Base-by-base conservation (phyloP, 2,888 invertebrate genomes). In the Neocrepidodera transversa region DNA sequence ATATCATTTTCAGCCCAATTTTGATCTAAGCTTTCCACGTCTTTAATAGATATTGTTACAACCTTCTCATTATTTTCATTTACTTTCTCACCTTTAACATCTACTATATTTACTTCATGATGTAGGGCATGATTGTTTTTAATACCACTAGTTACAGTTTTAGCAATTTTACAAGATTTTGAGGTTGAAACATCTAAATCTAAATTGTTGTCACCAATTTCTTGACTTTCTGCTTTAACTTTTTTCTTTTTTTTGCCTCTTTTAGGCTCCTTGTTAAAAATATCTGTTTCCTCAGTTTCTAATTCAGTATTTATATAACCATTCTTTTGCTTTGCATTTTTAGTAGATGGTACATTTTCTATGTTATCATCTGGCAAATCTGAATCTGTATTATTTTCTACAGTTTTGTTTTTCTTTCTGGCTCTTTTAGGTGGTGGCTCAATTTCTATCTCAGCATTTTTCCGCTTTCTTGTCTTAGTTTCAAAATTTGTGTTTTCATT, bases 1-100 rank as follows among this genome's bases (percentile, higher is more conserved):
- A 68, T 42, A 38, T 66, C 64, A 57, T 63, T 62, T 45, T 63
- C 66, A 49, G 65, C 65, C 57, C 63, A 58, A 55, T 67, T 64
- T 16, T 64, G 62, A 54, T 65, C 65, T 23, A 47, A 48, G 36
- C 57, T 55, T 17, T 54, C 58, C 13, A 58, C 43, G 58, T 65
- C 56, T 32, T 50, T 55, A 30, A 58, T 48, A 18, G 61, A 61
- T 38, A 62, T 60, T 20, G 57, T 57, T 3, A 60, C 62, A 49
- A 62, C 60, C 38, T 62, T 56, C 42, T 58, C 60, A 58, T 48
- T 52, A n/a, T n/a, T n/a, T n/a, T 58, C 60, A 35, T 61, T 55
- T 10, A 40, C 42, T 20, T 55, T 48, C 30, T 58, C 54, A 23
- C 30, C 48, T 7, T 64, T 58, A 18, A 58, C 53, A 35, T 59